Base-by-base conservation (phyloP, 2,113 vertebrate genomes). In the Tragelaphus buxtoni region DNA sequence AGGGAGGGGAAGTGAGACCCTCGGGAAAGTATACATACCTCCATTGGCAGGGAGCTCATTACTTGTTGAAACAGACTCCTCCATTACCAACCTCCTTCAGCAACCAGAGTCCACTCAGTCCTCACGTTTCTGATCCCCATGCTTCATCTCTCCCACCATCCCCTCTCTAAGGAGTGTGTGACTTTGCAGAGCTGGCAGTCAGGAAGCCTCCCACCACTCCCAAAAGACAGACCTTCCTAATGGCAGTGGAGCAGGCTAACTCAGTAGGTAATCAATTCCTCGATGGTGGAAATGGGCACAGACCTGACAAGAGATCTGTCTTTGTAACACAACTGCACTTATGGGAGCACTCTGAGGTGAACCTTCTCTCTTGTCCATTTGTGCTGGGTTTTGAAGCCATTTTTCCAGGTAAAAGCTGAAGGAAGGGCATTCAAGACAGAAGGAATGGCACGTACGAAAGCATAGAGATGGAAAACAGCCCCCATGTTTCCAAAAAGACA, bases 171-270 rank as follows among this genome's bases (percentile, higher is more conserved):
- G 22, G 74, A 55, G 30, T 24, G 49, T 55, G 17, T 32, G 58
- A 17, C 20, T 24, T 17, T 1, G 3, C 32, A 82, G 69, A 91
- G 39, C 1, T 9, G 53, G 35, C 55, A 49, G 28, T 45, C 82
- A 32, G 18, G 76, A 82, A 5, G 24, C 17, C 24, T 22, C 8
- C 55, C 30, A 45, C 39, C 49, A 65, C n/a, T 58, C 63, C 49
- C 20, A 7, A 74, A 45, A 51, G 58, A 56, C 45, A 86, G 39
- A 65, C 63, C 35, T 79, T 90, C 55, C 82, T 56, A 9, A 30
- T 0, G 7, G 55, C 0, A 0, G 18, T 9, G 12, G 26, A 51
- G 35, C 42, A n/a, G 10, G 12, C 56, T 28, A 28, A 24, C 30
- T 3, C 49, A 20, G 11, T 16, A 47, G n/a, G 22, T 30, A 77